A percentile compares a stretch with the other conserved stretches of the same genome.
Conservation (phyloP, 2,113 vertebrate species). For the Heterotilapia buettikoferi region DNA sequence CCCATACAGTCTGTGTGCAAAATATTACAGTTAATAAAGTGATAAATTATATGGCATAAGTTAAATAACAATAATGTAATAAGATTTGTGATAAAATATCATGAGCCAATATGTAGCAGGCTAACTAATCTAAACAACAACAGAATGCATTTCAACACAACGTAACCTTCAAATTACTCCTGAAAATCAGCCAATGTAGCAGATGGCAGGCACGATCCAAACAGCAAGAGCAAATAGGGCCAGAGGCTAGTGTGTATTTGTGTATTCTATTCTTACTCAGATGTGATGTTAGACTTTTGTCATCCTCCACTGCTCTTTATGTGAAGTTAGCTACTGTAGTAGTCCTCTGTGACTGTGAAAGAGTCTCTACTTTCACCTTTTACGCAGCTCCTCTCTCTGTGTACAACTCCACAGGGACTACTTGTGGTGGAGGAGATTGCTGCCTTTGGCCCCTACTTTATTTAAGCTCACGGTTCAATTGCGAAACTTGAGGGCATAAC, state of each 20-base stretch:
- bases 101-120: neutral
- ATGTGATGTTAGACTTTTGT: neutral
- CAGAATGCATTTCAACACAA: neutral
- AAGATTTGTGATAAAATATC: neutral
- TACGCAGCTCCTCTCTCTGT: neutral
- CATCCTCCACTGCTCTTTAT: neutral
- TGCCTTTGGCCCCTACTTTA: neutral
- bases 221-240: neutral
- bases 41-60: neutral
- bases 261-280: neutral
- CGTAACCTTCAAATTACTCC: neutral
- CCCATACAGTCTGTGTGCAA: neutral
- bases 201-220: neutral
- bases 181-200: neutral
- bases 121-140: neutral
- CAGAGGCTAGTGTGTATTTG: neutral
- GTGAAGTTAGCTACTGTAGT: neutral
- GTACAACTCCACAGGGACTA: neutral
- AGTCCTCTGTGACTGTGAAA: neutral
- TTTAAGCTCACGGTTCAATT: conserved; percentile 6
- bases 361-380: neutral
- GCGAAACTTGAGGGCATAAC: neutral
- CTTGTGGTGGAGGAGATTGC: neutral
- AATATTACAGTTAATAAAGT: neutral
- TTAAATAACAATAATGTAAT: neutral